These are phyloP conservation scores for Chouioia cunea DNA, from an alignment of 2,888 invertebrate genomes.

Conservation along the genomic window DNA sequence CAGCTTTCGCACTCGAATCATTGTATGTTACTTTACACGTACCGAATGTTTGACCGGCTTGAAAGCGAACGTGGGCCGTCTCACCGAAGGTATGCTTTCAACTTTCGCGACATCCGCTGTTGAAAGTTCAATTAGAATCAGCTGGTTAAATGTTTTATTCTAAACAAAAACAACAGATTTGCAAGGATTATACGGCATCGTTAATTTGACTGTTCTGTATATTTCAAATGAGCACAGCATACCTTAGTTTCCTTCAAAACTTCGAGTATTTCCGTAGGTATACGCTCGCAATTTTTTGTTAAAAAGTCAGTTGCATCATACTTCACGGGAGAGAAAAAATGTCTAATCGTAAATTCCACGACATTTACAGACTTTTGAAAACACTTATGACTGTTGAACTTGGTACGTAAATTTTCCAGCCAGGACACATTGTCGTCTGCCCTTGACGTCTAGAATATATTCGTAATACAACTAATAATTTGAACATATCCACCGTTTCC, in stretches of 20 bases:
- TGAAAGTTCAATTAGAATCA: constrained; percentile 67
- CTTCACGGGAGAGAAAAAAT: constrained; percentile 96
- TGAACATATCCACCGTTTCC: constrained; percentile 73
- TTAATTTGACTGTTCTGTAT: no score
- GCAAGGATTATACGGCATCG: not conserved
- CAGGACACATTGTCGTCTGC: constrained; percentile 73
- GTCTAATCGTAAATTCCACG: constrained; percentile 88
- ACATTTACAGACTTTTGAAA: constrained; percentile 90
- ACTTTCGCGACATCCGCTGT: constrained; percentile 60
- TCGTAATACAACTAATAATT: constrained; percentile 70
- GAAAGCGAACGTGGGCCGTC: constrained; percentile 53
- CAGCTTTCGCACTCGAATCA: no score
- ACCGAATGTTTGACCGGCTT: constrained; percentile 64
- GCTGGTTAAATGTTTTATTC: constrained; percentile 69
- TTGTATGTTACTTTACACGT: constrained; percentile 20
- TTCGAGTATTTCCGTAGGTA: constrained; percentile 92
- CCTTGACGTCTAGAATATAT: no score
- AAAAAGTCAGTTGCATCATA: constrained; percentile 93
- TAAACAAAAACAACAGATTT: constrained; percentile 45
- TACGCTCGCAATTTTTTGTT: constrained; percentile 97
- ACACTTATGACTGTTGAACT: constrained; percentile 86
- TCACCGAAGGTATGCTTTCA: constrained; percentile 57
- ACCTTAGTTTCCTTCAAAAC: constrained; percentile 72
- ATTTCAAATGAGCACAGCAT: constrained; percentile 51
- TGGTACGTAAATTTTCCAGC: constrained; percentile 88